These are phyloP conservation scores for Drosophila limbata DNA, from an alignment of 2,888 invertebrate species.

Conservation along the genomic window DNA sequence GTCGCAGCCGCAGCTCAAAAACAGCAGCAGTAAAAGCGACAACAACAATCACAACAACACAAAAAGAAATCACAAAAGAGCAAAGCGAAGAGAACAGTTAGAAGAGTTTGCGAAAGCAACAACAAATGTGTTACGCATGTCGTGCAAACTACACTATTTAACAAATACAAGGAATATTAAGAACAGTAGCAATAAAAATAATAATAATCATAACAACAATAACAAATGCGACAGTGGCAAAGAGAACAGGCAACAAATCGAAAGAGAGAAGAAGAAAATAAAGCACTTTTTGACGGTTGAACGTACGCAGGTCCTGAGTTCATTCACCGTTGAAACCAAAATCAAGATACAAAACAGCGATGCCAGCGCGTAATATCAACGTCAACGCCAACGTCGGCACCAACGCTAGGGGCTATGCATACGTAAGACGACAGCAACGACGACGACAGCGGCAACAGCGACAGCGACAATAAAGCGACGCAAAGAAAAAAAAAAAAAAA, in stretches of 20 bases:
- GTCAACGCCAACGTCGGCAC: constrained; percentile 25
- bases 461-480: constrained; percentile 34
- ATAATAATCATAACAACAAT: constrained; percentile 5
- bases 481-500: constrained; percentile 1
- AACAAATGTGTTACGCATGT: constrained; percentile 59
- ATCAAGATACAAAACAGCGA: constrained; percentile 69
- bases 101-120: constrained; percentile 30
- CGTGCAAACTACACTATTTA: constrained; percentile 12
- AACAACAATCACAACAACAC: background rate
- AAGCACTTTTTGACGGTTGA: constrained; percentile 74
- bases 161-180: constrained; percentile 3
- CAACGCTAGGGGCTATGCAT: constrained; percentile 48
- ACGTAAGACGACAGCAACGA: constrained; percentile 59
- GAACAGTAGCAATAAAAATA: constrained; percentile 8
- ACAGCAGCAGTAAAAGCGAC: constrained; percentile 5
- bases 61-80: constrained; percentile 9
- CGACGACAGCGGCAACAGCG: constrained; percentile 27
- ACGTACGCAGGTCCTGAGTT: constrained; percentile 79
- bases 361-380: constrained; percentile 29
- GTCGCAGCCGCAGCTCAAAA: background rate
- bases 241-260: constrained; percentile 29
- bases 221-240: constrained; percentile 34
- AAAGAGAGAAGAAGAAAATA: constrained; percentile 44
- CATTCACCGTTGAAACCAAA: constrained; percentile 80
- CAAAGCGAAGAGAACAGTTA: constrained; percentile 39